Conservation (phyloP, 1,140 invertebrate species). For the Nixonia krombeini region DNA sequence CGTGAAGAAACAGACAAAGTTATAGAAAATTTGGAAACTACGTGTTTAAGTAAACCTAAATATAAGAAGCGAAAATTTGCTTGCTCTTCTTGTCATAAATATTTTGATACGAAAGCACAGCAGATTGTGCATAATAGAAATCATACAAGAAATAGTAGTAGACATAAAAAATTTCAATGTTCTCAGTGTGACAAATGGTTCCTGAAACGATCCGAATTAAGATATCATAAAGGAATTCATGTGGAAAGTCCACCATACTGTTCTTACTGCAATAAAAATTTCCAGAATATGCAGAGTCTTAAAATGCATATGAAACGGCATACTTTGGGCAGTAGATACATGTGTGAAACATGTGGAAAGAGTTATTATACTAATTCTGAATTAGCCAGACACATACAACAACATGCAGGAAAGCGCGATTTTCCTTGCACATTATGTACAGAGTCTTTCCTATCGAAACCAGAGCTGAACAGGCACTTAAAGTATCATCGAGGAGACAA, state of each 20-base stretch:
- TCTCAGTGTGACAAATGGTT: constrained; percentile 31
- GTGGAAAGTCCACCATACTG: constrained; percentile 45
- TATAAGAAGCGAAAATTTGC: neutral
- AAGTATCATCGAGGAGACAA: constrained; percentile 57
- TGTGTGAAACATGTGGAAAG: constrained; percentile 48
- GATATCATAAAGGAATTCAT: constrained; percentile 51
- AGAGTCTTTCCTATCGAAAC: constrained; percentile 53
- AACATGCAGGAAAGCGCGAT: constrained; percentile 46
- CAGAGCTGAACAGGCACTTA: constrained; percentile 54
- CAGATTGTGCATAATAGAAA: neutral
- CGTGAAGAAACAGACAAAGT: neutral
- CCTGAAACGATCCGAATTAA: constrained; percentile 35
- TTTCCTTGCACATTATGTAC: constrained; percentile 51
- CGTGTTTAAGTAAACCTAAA: neutral
- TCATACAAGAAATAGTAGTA: neutral
- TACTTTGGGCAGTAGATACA: constrained; percentile 45
- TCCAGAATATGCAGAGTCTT: constrained; percentile 65
- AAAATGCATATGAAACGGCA: constrained; percentile 69
- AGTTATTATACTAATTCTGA: constrained; percentile 57
- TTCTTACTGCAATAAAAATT: constrained; percentile 59
- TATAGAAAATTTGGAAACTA: neutral
- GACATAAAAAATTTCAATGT: neutral
- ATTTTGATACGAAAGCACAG: neutral
- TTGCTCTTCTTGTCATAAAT: neutral
- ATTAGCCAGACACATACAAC: constrained; percentile 53